Base-by-base conservation (phyloP, 2,113 vertebrate genomes). In the Cochlearius cochlearius region DNA sequence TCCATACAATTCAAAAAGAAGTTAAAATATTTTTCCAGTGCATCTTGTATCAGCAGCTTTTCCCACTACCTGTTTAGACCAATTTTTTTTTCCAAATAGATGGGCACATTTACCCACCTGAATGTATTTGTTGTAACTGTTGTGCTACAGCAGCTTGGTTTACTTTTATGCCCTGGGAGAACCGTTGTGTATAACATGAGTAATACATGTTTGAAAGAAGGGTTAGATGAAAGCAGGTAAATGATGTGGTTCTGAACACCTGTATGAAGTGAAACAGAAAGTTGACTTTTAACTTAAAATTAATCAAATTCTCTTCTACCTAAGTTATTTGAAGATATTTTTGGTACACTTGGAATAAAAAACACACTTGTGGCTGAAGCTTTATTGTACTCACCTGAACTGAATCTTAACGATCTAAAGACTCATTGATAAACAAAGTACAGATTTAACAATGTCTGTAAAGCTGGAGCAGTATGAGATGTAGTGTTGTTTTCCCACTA, bases 51-150 rank as follows among this genome's bases (percentile, higher is more conserved):
- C 11, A 53, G 11, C 19, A 74, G 16, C 29, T 50, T 78, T 91
- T 88, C 6, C 26, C 5, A 29, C 20, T 95, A 59, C 11, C 10
- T 8, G 2, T 47, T 84, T 53, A 52, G 49, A 26, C 2, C 2
- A 1, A 3, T 29, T 9, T 75, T 83, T 56, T 5, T 5, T 1
- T 1, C 6, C 14, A 25, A 20, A 9, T 36, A 62, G 19, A 8
- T 2, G 1, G 29, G 7, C 7, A 34, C 13, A 22, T 34, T 49
- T 94, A 19, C 14, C 6, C 21, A 41, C 25, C 4, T 91, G 38
- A 56, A 36, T 25, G 12, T 53, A 19, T 29, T 76, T 39, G 10
- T 38, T 88, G 7, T 81, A 62, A 41, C 32, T 69, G 2, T 18
- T 88, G 15, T 53, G 43, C 10, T 75, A 45, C 12, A 45, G 34